Evolutionary conservation across 2,888 invertebrate species (phyloP).

Genomic region (Mythimna lalbum): DNA sequence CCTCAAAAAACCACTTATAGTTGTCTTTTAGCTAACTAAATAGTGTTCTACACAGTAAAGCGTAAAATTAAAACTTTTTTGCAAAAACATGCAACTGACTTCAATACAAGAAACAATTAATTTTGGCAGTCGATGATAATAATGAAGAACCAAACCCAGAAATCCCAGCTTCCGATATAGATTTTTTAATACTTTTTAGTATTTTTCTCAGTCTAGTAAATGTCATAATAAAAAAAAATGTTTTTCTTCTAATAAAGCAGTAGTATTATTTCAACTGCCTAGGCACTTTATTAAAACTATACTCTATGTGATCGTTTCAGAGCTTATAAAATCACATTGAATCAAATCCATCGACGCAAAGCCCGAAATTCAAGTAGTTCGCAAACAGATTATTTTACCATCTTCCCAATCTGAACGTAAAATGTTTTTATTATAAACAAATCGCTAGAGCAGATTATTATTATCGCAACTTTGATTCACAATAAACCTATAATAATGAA

Average conservation of each 20-base stretch:
- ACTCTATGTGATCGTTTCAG: not conserved
- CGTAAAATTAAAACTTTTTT: no score
- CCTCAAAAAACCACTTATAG: no score
- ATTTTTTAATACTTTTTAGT: no score
- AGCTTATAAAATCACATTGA: slow-evolving; percentile 2
- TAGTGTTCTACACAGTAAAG: no score
- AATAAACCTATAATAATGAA: not conserved
- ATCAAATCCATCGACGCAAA: slow-evolving; percentile 8
- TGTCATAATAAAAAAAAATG: not conserved
- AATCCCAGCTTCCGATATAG: no score
- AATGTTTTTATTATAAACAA: slow-evolving; percentile 7
- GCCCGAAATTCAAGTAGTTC: slow-evolving; percentile 5
- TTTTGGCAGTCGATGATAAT: no score
- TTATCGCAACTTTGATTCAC: slow-evolving; percentile 24
- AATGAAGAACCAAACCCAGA: no score
- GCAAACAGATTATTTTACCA: slow-evolving; percentile 17
- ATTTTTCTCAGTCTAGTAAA: no score
- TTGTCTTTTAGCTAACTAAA: no score
- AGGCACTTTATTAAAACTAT: not conserved
- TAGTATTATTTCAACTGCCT: not conserved
- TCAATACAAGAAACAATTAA: no score
- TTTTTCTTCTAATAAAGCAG: not conserved
- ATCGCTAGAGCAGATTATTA: slow-evolving; percentile 36
- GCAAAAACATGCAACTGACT: no score
- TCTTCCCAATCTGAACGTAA: not conserved